These are phyloP conservation scores for Meteorus colon DNA, from an alignment of 2,888 invertebrate species.

Conservation along the genomic window DNA sequence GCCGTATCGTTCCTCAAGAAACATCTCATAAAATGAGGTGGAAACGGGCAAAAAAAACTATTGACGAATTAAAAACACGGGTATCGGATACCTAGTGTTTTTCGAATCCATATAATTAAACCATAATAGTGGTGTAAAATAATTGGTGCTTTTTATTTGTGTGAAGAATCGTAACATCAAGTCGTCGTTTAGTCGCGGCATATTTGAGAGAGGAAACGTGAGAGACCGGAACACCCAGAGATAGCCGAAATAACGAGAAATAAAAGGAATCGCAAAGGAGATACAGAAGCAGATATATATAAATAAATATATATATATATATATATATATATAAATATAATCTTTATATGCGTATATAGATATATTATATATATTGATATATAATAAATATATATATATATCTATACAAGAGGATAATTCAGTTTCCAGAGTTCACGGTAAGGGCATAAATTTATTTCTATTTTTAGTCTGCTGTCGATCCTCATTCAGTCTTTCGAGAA, in stretches of 20 bases:
- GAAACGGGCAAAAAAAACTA: constrained; percentile 56
- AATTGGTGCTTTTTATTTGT: constrained; percentile 49
- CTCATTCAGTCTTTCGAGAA: constrained; percentile 53
- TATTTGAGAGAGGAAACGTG: constrained; percentile 23
- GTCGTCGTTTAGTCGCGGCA: neutral
- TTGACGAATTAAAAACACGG: constrained; percentile 49
- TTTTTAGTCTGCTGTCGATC: constrained; percentile 62
- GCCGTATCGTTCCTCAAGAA: constrained; percentile 62
- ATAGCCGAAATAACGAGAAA: constrained; percentile 33
- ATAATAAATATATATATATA: neutral
- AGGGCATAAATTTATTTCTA: constrained; percentile 65
- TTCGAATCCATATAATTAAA: constrained; percentile 40
- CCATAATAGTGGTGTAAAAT: constrained; percentile 51
- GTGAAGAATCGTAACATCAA: neutral
- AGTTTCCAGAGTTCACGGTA: constrained; percentile 68
- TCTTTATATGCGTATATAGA: neutral
- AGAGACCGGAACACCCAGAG: constrained; percentile 21
- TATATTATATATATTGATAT: constrained; percentile 31
- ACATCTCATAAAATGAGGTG: constrained; percentile 66
- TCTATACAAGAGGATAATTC: constrained; percentile 58
- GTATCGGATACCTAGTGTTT: constrained; percentile 50
- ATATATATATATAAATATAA: neutral
- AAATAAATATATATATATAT: neutral
- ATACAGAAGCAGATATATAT: constrained; percentile 11
- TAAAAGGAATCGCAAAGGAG: constrained; percentile 13